Percentiles rank a stretch among this genome's conserved stretches.
These are phyloP conservation scores for Apis dorsata DNA, from an alignment of 1,140 invertebrate genomes.

Conservation along the genomic window DNA sequence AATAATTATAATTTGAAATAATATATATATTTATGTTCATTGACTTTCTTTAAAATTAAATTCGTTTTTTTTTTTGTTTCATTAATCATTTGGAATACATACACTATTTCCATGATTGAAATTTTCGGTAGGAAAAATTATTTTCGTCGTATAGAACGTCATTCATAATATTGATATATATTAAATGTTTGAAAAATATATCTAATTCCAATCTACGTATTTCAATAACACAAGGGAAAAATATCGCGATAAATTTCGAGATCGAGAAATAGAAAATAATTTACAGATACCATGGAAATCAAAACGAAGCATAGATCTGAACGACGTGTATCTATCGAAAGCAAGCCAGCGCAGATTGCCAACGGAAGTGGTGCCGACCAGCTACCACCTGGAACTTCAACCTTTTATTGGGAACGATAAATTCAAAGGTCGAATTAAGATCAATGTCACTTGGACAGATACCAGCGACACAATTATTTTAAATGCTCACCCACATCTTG, in stretches of 20 bases:
- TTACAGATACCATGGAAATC: conserved; percentile 15
- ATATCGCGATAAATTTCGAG: neutral
- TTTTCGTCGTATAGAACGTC: too few relatives aligned
- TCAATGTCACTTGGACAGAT: conserved; percentile 82
- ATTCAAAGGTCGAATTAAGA: conserved; percentile 83
- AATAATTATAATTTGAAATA: neutral
- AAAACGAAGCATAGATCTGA: conserved; percentile 70
- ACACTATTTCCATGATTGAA: too few relatives aligned
- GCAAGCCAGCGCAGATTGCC: conserved; percentile 68
- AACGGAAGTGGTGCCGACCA: conserved; percentile 81
- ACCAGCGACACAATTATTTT: conserved; percentile 82
- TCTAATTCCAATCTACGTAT: neutral
- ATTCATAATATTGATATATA: too few relatives aligned
- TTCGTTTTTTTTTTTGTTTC: too few relatives aligned
- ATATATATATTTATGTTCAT: neutral
- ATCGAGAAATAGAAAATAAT: too few relatives aligned
- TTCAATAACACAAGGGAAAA: neutral
- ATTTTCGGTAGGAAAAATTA: too few relatives aligned
- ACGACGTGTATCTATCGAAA: conserved; percentile 66
- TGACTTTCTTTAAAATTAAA: neutral
- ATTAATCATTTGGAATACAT: too few relatives aligned
- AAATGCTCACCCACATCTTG: conserved; percentile 83
- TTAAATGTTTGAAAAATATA: neutral
- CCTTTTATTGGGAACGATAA: conserved; percentile 81
- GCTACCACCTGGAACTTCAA: conserved; percentile 83